A percentile compares a stretch with the other conserved stretches of the same genome.
Evolutionary conservation across 1,140 invertebrate genomes (phyloP).

Genomic region (Megalonaias nervosa): DNA sequence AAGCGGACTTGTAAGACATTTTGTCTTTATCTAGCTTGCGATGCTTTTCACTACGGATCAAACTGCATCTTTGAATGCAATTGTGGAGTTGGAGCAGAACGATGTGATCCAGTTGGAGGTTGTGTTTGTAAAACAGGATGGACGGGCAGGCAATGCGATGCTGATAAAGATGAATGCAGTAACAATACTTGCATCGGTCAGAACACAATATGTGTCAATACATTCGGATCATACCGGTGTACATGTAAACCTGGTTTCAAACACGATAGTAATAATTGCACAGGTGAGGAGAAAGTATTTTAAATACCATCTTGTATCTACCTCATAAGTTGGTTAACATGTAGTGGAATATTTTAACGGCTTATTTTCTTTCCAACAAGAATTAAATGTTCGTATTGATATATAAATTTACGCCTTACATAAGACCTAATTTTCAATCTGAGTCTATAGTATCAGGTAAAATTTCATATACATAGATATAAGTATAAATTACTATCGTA

Average conservation of each 20-base stretch:
- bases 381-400: too few species aligned
- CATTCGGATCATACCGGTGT: slow-evolving; percentile 35
- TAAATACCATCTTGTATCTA: too few species aligned
- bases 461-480: too few species aligned
- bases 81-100: slow-evolving; percentile 34
- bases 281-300: slow-evolving; percentile 7
- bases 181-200: slow-evolving; percentile 5
- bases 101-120: slow-evolving; percentile 40
- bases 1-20: neutral
- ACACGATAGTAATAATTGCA: slow-evolving; percentile 12
- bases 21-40: slow-evolving; percentile 36
- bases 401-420: too few species aligned
- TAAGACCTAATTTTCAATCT: too few species aligned
- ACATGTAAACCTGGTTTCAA: slow-evolving; percentile 37
- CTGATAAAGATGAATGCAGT: slow-evolving; percentile 47
- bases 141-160: slow-evolving; percentile 47
- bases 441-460: too few species aligned
- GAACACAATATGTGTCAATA: slow-evolving; percentile 35
- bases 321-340: too few species aligned
- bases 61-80: slow-evolving; percentile 42
- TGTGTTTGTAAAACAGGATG: slow-evolving; percentile 54
- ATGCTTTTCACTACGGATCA: slow-evolving; percentile 34
- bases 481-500: too few species aligned
- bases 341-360: too few species aligned
- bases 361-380: too few species aligned